Base-by-base conservation (phyloP, 2,113 vertebrate genomes). In the Jacana jacana region DNA sequence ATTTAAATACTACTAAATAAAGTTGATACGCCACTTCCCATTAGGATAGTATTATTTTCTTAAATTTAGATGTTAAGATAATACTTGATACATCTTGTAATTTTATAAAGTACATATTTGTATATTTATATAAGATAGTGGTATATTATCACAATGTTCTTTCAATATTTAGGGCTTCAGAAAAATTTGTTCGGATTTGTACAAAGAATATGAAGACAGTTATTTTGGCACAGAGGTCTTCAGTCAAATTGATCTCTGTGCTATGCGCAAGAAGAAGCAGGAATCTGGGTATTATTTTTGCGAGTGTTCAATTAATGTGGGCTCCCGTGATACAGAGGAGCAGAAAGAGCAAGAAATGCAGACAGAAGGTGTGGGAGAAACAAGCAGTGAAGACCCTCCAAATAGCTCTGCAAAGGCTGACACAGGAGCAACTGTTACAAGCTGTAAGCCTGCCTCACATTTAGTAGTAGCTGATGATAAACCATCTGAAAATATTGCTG, bases 231-330 rank as follows among this genome's bases (percentile, higher is more conserved):
- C 51, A 31, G 91, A 97, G 78, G 44, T 94, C 52, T 88, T 98
- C 31, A 80, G 44, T 35, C 88, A 54, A 61, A 93, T 94, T 77
- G 97, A 97, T 83, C 97, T 98, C 31, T 98, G 97, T 28, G 96
- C 97, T 49, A 97, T 97, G 97, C 95, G 46, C 28, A 97, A 97
- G 76, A 96, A 97, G 85, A 92, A 96, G 64, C 96, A 97, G 57
- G 64, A 94, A 54, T 97, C 97, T 92, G 96, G 91, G 35, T 97
- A 92, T n/a, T 95, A 96, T 48, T 65, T 89, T 2, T 97, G 94
- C 4, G 97, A 97, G 58, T 94, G 77, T 23, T 97, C 94, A 40
- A 91, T 95, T 51, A 30, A 61, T 5, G 63, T 97, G 91, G 54
- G 44, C 18, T 61, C 61, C 12, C 6, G 12, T 1, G 23, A 14